Percentiles rank a stretch among this genome's conserved stretches.
phyloP scores from a whole-genome alignment of 2,797 vertebrate species.

The Peromyscus nudipes region DNA sequence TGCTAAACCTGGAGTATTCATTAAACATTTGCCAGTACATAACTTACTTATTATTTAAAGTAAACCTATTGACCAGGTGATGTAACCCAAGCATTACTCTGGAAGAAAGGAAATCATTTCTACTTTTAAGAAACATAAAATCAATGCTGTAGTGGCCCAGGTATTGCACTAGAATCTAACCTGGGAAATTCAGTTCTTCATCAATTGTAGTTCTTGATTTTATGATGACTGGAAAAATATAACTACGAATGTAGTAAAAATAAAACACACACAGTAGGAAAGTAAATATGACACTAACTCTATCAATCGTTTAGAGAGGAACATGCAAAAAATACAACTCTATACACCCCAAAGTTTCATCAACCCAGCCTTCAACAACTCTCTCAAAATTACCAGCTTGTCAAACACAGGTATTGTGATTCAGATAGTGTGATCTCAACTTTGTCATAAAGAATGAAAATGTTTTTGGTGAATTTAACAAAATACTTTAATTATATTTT shows the following conservation, averaged over 20 bases:
- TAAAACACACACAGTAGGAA: not conserved
- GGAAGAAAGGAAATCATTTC: not conserved
- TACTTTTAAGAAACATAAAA: not conserved
- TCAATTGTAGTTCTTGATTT: not conserved
- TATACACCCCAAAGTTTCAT: not conserved
- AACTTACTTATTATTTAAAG: not conserved
- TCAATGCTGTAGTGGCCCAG: not conserved
- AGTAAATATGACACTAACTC: too few relatives aligned
- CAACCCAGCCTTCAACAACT: fast-evolving
- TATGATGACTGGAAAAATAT: not conserved
- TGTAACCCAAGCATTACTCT: not conserved
- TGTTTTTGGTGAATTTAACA: conserved; percentile 25
- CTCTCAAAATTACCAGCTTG: not conserved
- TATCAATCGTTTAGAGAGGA: not conserved
- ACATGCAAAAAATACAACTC: not conserved
- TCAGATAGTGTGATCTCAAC: conserved; percentile 1
- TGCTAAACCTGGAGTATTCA: not conserved
- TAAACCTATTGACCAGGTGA: not conserved
- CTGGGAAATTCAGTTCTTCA: not conserved
- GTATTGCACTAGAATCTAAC: not conserved
- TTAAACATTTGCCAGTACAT: not conserved
- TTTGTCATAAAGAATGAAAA: not conserved
- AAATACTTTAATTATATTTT: conserved; percentile 26
- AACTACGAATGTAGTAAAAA: not conserved
- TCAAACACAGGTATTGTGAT: not conserved